phyloP scores from a whole-genome alignment of 2,888 invertebrate species.

The Cantharis flavilabris region DNA sequence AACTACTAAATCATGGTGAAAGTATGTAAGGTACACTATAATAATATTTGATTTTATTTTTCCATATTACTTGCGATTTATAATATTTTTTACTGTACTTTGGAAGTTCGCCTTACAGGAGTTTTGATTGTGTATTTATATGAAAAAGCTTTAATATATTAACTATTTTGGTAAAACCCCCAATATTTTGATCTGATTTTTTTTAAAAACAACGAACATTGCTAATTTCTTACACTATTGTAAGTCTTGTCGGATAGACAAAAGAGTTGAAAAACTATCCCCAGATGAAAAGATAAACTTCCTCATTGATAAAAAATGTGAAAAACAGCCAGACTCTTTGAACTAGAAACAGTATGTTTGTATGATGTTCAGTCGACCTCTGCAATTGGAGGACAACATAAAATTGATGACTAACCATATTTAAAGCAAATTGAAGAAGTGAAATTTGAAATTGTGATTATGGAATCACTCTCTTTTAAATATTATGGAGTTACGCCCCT shows the following conservation, averaged over 20 bases:
- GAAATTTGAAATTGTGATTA: not conserved
- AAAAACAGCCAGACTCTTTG: not conserved
- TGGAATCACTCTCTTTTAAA: not conserved
- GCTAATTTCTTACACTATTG: no score
- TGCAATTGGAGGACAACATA: not conserved
- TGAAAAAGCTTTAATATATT: no score
- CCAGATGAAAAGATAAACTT: not conserved
- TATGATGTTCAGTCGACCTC: not conserved
- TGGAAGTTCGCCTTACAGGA: no score
- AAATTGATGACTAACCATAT: not conserved
- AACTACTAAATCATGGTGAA: no score
- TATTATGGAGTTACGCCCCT: not conserved
- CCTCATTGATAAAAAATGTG: not conserved
- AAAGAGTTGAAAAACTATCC: not conserved
- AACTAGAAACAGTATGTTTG: not conserved
- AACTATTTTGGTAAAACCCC: no score
- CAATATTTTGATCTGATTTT: not conserved
- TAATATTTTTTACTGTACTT: no score
- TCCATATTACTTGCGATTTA: no score
- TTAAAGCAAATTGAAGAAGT: not conserved
- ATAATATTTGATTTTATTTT: no score
- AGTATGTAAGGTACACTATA: no score
- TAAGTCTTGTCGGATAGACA: not conserved
- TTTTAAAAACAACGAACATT: not conserved
- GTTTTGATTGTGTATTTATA: no score